Base-by-base conservation (phyloP, 2,888 invertebrate genomes). In the Caenorhabditis afra region DNA sequence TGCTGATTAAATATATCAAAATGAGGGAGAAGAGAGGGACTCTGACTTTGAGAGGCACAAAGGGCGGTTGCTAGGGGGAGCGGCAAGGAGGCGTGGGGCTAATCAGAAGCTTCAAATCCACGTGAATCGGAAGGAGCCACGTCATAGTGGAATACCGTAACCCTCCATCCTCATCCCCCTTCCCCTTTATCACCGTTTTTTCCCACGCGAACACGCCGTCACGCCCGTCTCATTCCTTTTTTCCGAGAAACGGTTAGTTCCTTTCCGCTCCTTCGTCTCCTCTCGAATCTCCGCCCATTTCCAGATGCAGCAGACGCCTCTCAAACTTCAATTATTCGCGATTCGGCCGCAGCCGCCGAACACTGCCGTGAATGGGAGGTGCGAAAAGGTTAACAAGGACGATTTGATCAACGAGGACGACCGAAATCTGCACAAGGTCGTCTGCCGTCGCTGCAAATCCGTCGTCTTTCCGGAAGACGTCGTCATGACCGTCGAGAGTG, bases 401-500 rank as follows among this genome's bases (percentile, higher is more conserved):
- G 81, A 79, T 57, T 65, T 85, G 50, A 68, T 85, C 37, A 85
- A 85, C 67, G 76, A 81, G 45, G 68, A 82, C 61, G 84, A 83
- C 67, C 82, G 79, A 35, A 87, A 87, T 67, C 66, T 78, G 47
- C 65, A 82, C 62, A 80, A 83, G 59, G 81, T 87, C 49, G 84
- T 87, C 20, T 87, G 87, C 50, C 81, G 86, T 22, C 81, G 87
- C 55, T 87, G 87, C 62, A 78, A 71, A 18, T 85, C 85, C 18
- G 58, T 87, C 55, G 81, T 87, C 49, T 87, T 87, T 66, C 82
- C 86, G n/a, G 77, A 81, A 23, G 84, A 86, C 64, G 74, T 73
- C 29, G 86, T 87, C 39, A 83, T 81, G 62, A 75, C 74, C 44
- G 81, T 86, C 10, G 82, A 85, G n/a, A 79, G 84, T 82, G 23